Evolutionary conservation across 2,888 invertebrate genomes (phyloP), one percentile per base, ranked within the genome.

Genomic region (Nephrocerus scutellatus): DNA sequence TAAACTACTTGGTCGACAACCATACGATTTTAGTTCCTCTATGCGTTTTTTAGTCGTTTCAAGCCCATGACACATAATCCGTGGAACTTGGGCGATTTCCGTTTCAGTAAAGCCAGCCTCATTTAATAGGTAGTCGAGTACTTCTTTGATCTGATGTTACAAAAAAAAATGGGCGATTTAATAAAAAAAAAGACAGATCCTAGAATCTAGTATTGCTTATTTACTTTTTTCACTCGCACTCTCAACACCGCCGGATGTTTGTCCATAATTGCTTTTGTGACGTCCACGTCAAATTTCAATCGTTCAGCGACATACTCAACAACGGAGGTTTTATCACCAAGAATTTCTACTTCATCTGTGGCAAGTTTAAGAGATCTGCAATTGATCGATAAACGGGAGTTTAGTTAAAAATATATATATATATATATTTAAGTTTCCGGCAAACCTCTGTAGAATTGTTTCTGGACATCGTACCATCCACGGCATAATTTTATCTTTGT

Each of bases 391-490:
- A 21, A 20, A 23, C 5, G n/a, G n/a, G n/a, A n/a, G n/a, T n/a
- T n/a, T n/a, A n/a, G n/a, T n/a, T 32, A 13, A 29, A 18, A 25
- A 13, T 12, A 19, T 3, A 20, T 26, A 26, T n/a, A 32, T 12
- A 32, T 16, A 2, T 21, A 21, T 20, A 10, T 34, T 26, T 33
- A 34, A 15, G 13, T 13, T 19, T n/a, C n/a, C n/a, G 5, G 34
- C 32, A 34, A 63, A 78, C 79, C 74, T 76, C 45, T 72, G 65
- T 25, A 79, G 59, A 51, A 74, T 70, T 15, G 68, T 60, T 49
- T 76, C 74, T 14, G 76, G 69, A 55, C 79, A 79, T 47, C 79
- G 66, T 21, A 79, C 74, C 77, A 80, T 79, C 80, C 80, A 80
- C 4, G 80, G 78, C 64, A 74, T 76, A 9, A 77, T 62, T 44